Base-by-base conservation (phyloP, 2,113 vertebrate species). In the Motacilla tschutschensis region DNA sequence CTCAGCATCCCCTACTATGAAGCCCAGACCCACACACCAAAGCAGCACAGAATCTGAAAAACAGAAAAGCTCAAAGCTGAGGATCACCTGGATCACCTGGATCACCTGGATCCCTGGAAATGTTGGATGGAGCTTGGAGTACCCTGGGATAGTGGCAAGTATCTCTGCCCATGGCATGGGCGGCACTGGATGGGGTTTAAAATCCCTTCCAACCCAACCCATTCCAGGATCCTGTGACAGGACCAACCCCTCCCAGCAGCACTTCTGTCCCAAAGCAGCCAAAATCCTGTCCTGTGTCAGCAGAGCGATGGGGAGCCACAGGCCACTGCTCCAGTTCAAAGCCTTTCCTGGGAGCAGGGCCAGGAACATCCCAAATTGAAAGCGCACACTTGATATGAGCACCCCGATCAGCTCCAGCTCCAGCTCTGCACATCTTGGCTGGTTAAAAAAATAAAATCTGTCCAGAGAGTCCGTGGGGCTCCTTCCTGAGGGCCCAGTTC, bases 241-340 rank as follows among this genome's bases (percentile, higher is more conserved):
- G 17, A 57, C 14, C 54, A 60, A 46, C 50, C 65, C 50, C 69
- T 92, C 87, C 90, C 73, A 79, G 14, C 5, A 0, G 3, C 20
- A 0, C 66, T 63, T 79, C 14, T 67, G 65, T 81, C 79, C 70
- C 46, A 4, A n/a, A 55, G 40, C 78, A 85, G 82, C 57, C 76
- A 29, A 16, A 69, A 41, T 43, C 53, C 8, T 0, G 24, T 83
- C 70, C 21, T 18, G 55, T 36, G 76, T 41, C 87, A 65, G 87
- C 85, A 79, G 53, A 72, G 73, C 85, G 73, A 60, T 9, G 80
- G 80, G 47, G 71, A 89, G 67, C 88, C 90, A 20, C 47, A 46
- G 18, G 13, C 44, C 24, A 5, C 76, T 50, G 58, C 80, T 60
- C 13, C 76, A 74, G 86, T 74, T 88, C 83, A 80, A 92, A 89